Percentiles rank a stretch among this genome's conserved stretches.
phyloP scores from a whole-genome alignment of 2,888 invertebrate genomes.

The Zaprionus obscuricornis region DNA sequence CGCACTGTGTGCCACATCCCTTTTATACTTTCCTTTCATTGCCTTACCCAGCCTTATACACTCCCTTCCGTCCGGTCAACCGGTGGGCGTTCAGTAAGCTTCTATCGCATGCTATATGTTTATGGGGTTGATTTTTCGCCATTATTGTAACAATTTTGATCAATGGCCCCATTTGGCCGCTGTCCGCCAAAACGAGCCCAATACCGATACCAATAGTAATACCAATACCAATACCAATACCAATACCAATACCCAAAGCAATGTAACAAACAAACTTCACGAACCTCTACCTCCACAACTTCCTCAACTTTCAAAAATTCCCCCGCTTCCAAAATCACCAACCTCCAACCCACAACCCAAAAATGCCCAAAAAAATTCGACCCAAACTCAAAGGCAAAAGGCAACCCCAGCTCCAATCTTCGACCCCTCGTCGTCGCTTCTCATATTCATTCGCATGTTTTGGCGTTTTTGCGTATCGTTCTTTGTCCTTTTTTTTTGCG shows the following conservation, averaged over 20 bases:
- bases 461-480: constrained; percentile 29
- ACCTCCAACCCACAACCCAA: constrained; percentile 8
- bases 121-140: constrained; percentile 79
- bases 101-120: too few relatives aligned
- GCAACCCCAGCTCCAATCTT: not conserved
- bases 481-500: constrained; percentile 40
- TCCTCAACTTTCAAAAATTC: not conserved
- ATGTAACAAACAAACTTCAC: too few relatives aligned
- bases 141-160: constrained; percentile 81
- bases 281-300: too few relatives aligned
- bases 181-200: constrained; percentile 55
- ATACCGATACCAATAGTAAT: constrained; percentile 29
- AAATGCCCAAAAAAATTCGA: not conserved
- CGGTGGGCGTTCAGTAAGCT: constrained; percentile 46
- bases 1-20: not conserved
- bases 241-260: constrained; percentile 10
- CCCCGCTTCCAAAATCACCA: not conserved
- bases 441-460: constrained; percentile 64
- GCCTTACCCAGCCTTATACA: not conserved
- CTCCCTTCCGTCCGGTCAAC: constrained; percentile 13
- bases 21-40: too few relatives aligned
- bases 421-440: too few relatives aligned
- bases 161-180: constrained; percentile 74
- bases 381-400: constrained; percentile 29
- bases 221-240: constrained; percentile 1